These are phyloP conservation scores for Morus bassanus DNA, from an alignment of 2,797 vertebrate species.

Conservation along the genomic window DNA sequence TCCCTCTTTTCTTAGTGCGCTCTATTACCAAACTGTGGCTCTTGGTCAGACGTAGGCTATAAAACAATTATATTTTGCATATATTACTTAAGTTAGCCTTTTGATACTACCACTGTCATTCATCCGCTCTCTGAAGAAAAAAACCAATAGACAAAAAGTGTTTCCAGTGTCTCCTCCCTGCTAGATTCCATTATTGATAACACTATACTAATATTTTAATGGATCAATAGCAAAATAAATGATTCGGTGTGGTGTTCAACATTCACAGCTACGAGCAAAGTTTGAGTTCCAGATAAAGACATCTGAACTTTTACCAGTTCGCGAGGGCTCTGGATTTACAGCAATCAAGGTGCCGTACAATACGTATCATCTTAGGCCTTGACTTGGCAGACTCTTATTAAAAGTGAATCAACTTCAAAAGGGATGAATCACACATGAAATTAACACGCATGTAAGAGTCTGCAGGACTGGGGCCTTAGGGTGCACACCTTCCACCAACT, in stretches of 20 bases:
- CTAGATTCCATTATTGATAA: not conserved
- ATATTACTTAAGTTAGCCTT: not conserved
- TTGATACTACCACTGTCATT: not conserved
- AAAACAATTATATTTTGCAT: not conserved
- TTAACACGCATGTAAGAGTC: conserved; percentile 39
- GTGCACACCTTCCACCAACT: conserved; percentile 51
- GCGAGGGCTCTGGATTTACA: not conserved
- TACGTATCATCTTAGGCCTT: not conserved
- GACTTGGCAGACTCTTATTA: conserved; percentile 32
- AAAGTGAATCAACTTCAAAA: conserved; percentile 42
- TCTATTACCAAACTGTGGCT: not conserved
- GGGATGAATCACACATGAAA: conserved; percentile 58
- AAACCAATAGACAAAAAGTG: not conserved
- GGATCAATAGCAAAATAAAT: not conserved
- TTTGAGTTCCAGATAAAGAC: not conserved
- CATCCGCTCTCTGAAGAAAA: not conserved
- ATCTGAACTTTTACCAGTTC: not conserved
- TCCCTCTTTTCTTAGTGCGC: not conserved
- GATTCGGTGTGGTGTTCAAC: not conserved
- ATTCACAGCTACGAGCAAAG: not conserved
- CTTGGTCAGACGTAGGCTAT: not conserved
- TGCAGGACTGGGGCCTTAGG: conserved; percentile 26
- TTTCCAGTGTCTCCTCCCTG: not conserved
- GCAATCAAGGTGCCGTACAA: not conserved
- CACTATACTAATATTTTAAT: not conserved